Evolutionary conservation across 92 coral and sea anemone genomes (phyloP).

Genomic region (Heteractis magnifica): DNA sequence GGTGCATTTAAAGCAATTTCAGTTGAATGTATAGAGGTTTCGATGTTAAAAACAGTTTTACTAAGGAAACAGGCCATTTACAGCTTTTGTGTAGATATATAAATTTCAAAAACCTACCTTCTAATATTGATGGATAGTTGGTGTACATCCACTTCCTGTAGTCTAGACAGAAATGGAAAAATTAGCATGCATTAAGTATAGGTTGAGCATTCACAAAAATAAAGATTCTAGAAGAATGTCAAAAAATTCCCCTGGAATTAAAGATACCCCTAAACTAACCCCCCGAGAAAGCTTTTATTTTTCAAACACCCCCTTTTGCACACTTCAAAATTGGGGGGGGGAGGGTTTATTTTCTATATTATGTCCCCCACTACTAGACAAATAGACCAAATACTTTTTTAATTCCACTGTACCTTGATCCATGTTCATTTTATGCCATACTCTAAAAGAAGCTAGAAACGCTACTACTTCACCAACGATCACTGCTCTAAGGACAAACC

Average conservation of each 20-base stretch:
- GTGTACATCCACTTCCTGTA: slow-evolving; percentile 85
- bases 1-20: too few species aligned
- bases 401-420: slow-evolving; percentile 58
- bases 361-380: not conserved
- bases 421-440: slow-evolving; percentile 96
- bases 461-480: slow-evolving; percentile 83
- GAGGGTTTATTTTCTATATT: not conserved
- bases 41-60: too few species aligned
- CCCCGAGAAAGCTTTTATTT: too few species aligned
- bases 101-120: slow-evolving; percentile 45
- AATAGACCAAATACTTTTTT: not conserved
- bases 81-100: not conserved
- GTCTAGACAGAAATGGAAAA: slow-evolving; percentile 35
- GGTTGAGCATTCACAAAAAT: too few species aligned
- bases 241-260: too few species aligned
- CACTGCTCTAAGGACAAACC: slow-evolving; percentile 66
- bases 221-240: too few species aligned
- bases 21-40: too few species aligned
- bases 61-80: too few species aligned
- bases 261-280: too few species aligned
- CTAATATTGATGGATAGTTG: slow-evolving; percentile 68
- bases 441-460: slow-evolving; percentile 78
- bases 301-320: too few species aligned
- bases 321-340: not conserved
- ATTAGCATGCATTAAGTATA: not conserved